phyloP scores from a whole-genome alignment of 1,140 invertebrate species.

The Aphaenogaster rudis region DNA sequence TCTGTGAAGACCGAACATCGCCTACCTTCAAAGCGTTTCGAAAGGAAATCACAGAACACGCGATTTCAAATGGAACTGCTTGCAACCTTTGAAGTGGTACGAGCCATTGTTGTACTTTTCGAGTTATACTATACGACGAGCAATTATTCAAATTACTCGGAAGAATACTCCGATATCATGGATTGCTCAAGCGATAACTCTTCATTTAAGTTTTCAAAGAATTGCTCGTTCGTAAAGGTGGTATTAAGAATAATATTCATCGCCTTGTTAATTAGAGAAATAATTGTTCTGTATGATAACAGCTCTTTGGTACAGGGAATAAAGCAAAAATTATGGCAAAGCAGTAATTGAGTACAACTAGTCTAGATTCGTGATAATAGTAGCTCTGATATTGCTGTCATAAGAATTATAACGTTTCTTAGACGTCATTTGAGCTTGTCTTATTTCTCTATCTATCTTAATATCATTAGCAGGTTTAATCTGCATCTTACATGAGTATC shows the following conservation, averaged over 20 bases:
- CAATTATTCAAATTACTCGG: conserved; percentile 59
- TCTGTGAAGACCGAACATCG: neutral
- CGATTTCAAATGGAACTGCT: conserved; percentile 13
- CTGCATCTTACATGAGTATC: conserved; percentile 35
- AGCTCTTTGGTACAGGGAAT: neutral
- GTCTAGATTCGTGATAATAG: neutral
- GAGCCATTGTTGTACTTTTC: conserved; percentile 30
- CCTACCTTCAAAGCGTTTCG: neutral
- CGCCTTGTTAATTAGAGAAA: conserved; percentile 24
- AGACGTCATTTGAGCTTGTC: neutral
- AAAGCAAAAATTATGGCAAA: neutral
- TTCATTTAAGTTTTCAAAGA: conserved; percentile 27
- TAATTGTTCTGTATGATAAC: conserved; percentile 5
- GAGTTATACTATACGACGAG: conserved; percentile 24
- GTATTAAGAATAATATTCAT: conserved; percentile 36
- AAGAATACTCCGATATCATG: conserved; percentile 5
- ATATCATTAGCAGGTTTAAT: conserved; percentile 10
- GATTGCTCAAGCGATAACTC: neutral
- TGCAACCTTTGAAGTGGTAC: conserved; percentile 38
- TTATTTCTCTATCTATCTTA: conserved; percentile 19
- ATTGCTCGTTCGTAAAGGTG: neutral
- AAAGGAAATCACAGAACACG: conserved; percentile 21
- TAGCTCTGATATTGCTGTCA: too few relatives aligned
- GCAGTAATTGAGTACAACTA: neutral
- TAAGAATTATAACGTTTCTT: conserved; percentile 5